Evolutionary conservation across 2,797 vertebrate species (phyloP).

Genomic region (Vespertilio murinus): DNA sequence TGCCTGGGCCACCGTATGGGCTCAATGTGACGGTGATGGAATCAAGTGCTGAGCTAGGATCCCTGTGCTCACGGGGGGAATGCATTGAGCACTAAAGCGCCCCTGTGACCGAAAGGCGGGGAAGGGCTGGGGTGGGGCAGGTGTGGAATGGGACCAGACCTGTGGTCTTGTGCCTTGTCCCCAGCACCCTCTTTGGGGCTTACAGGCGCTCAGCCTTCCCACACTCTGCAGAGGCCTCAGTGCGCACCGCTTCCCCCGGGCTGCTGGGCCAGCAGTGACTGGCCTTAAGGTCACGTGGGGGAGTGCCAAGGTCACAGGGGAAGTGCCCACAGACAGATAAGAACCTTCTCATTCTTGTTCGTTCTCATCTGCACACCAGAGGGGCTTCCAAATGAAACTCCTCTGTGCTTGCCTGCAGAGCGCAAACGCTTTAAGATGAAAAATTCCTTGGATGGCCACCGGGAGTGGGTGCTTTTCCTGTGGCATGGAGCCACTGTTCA

Average conservation of each 20-base stretch:
- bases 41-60: conserved; percentile 4
- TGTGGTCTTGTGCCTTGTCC: not conserved
- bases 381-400: conserved; percentile 48
- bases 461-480: not conserved
- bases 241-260: not conserved
- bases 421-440: conserved; percentile 34
- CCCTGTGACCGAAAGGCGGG: not conserved
- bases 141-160: no score
- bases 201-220: not conserved
- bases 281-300: not conserved
- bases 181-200: not conserved
- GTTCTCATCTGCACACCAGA: not conserved
- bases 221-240: not conserved
- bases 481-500: not conserved
- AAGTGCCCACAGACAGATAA: not conserved
- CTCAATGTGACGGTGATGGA: not conserved
- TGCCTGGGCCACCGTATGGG: not conserved
- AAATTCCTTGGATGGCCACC: not conserved
- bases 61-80: not conserved
- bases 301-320: no score
- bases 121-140: not conserved
- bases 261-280: not conserved
- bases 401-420: conserved; percentile 27
- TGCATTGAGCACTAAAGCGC: not conserved
- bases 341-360: not conserved